Evolutionary conservation across 2,113 vertebrate species (phyloP).

Genomic region (Pogona vitticeps): DNA sequence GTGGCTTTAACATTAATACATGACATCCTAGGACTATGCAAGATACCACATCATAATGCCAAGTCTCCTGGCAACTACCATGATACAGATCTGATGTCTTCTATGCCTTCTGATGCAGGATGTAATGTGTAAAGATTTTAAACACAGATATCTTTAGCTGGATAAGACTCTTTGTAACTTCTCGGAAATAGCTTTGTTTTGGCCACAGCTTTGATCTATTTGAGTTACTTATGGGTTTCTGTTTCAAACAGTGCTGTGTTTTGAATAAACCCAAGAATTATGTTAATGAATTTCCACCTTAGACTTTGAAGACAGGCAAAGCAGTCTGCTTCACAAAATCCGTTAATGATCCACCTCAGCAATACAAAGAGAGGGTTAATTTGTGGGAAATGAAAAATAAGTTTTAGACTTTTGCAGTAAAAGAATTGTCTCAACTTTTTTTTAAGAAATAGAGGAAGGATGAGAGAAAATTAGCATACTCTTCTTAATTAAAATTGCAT

Average conservation of each 20-base stretch:
- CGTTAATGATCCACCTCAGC: conserved; percentile 16
- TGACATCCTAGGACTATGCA: too few relatives aligned
- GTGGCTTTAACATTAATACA: too few relatives aligned
- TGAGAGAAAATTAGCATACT: conserved; percentile 4
- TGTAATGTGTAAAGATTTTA: neutral
- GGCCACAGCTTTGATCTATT: neutral
- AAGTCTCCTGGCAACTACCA: too few relatives aligned
- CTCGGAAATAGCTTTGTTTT: neutral
- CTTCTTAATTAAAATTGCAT: conserved; percentile 23
- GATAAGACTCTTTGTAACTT: neutral
- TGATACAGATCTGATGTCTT: too few relatives aligned
- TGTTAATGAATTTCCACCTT: neutral
- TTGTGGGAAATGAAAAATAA: conserved; percentile 31
- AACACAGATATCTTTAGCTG: neutral
- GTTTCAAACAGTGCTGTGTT: neutral
- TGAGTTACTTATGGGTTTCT: neutral
- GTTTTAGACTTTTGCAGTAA: neutral
- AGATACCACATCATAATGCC: too few relatives aligned
- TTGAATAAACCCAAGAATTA: fast-evolving
- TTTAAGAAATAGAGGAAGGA: conserved; percentile 35
- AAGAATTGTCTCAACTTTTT: neutral
- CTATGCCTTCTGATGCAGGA: neutral
- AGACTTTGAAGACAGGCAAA: conserved; percentile 4
- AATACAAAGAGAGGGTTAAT: conserved; percentile 43
- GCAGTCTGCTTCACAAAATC: conserved; percentile 2